A percentile compares a stretch with the other conserved stretches of the same genome.
Conservation (phyloP, 2,113 vertebrate species). For the Dasypus novemcinctus region DNA sequence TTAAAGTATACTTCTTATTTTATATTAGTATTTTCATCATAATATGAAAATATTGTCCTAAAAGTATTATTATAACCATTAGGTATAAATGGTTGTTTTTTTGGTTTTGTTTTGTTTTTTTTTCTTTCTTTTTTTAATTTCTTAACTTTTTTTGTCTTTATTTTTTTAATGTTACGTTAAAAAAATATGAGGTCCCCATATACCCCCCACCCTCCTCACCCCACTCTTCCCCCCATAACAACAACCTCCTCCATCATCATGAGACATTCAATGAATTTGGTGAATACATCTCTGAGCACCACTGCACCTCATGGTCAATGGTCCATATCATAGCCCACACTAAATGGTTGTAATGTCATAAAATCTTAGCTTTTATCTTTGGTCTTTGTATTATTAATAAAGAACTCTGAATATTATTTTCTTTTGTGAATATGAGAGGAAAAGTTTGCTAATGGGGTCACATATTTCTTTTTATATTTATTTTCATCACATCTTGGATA, state of each 20-base stretch:
- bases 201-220: too few relatives aligned
- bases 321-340: too few relatives aligned
- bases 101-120: too few relatives aligned
- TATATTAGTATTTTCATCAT: not conserved
- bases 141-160: too few relatives aligned
- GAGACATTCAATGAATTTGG: too few relatives aligned
- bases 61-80: not conserved
- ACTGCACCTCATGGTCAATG: too few relatives aligned
- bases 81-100: not conserved
- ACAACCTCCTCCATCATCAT: too few relatives aligned
- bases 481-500: slow-evolving; percentile 43
- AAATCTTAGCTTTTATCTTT: slow-evolving; percentile 32
- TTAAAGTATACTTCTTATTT: slow-evolving; percentile 25
- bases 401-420: not conserved
- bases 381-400: not conserved
- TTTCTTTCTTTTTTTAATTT: too few relatives aligned
- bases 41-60: not conserved
- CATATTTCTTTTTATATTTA: slow-evolving; percentile 63
- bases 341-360: not conserved
- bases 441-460: slow-evolving; percentile 32
- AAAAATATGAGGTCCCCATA: too few relatives aligned
- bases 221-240: too few relatives aligned
- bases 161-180: too few relatives aligned
- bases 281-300: too few relatives aligned
- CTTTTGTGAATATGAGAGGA: slow-evolving; percentile 1